phyloP scores from a whole-genome alignment of 1,140 invertebrate species.

The Drosophila saltans region DNA sequence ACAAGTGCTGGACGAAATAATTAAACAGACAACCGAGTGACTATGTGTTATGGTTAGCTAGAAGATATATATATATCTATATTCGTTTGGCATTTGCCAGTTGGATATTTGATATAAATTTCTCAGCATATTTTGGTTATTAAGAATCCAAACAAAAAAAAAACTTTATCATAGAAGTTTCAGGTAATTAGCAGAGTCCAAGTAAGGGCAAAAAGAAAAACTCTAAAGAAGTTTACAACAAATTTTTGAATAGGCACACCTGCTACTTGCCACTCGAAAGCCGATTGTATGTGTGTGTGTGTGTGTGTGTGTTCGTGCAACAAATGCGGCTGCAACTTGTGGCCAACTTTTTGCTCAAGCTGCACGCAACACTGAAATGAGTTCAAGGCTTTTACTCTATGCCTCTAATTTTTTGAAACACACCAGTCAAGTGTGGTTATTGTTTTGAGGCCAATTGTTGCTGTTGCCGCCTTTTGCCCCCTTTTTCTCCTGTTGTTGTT shows the following conservation, averaged over 20 bases:
- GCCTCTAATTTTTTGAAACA: conserved; percentile 71
- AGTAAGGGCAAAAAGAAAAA: background rate
- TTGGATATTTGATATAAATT: background rate
- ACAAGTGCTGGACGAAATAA: background rate
- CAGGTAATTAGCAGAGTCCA: background rate
- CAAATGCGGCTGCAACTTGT: conserved; percentile 72
- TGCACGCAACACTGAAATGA: conserved; percentile 68
- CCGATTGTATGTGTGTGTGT: conserved; percentile 33
- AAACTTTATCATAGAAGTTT: background rate
- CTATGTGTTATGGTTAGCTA: background rate
- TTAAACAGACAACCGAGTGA: too few relatives aligned
- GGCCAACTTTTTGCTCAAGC: conserved; percentile 56
- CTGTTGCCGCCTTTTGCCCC: conserved; percentile 23
- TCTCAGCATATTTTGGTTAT: conserved; percentile 5
- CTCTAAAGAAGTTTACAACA: conserved; percentile 7
- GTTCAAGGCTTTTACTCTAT: conserved; percentile 62
- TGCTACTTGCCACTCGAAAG: conserved; percentile 63
- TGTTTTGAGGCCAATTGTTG: conserved; percentile 47
- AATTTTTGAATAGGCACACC: conserved; percentile 44
- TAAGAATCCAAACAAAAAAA: background rate
- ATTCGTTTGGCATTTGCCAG: background rate
- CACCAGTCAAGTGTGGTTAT: conserved; percentile 68
- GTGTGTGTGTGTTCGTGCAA: conserved; percentile 63
- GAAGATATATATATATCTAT: background rate
- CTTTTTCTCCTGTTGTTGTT: conserved; percentile 25